Conservation (phyloP, 2,888 invertebrate species). For the Charanyca ferruginea region DNA sequence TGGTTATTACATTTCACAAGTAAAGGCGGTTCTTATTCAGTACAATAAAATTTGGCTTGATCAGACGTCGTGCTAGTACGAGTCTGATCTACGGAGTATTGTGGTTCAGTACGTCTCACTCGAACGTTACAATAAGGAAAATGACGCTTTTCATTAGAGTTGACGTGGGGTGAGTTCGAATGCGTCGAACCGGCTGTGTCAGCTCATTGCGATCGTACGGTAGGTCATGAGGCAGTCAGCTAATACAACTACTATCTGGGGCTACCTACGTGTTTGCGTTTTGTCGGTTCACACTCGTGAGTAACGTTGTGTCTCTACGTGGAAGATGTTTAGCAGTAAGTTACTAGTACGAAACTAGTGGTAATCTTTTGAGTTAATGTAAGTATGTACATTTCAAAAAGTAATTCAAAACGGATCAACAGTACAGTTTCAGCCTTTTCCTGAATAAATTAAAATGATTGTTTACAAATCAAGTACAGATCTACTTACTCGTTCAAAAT, state of each 20-base stretch:
- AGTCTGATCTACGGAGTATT: constrained; percentile 87
- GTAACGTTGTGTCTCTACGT: constrained; percentile 70
- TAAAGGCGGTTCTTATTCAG: constrained; percentile 89
- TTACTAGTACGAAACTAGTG: constrained; percentile 63
- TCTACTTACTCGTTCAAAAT: constrained; percentile 84
- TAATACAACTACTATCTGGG: constrained; percentile 70
- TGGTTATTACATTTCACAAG: constrained; percentile 83
- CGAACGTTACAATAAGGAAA: constrained; percentile 76
- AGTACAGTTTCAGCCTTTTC: constrained; percentile 82
- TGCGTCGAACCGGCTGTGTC: constrained; percentile 58
- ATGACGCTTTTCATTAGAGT: constrained; percentile 80
- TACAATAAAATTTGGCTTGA: constrained; percentile 89
- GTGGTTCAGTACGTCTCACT: constrained; percentile 74
- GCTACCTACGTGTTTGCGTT: constrained; percentile 67
- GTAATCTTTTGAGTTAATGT: constrained; percentile 74
- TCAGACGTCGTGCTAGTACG: constrained; percentile 80
- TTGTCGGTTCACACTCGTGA: constrained; percentile 53
- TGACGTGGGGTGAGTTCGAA: constrained; percentile 68
- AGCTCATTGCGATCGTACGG: constrained; percentile 63
- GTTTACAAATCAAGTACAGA: constrained; percentile 76
- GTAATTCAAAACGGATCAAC: constrained; percentile 75
- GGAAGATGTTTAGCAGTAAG: constrained; percentile 65
- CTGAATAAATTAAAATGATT: constrained; percentile 72
- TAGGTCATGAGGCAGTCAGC: constrained; percentile 78
- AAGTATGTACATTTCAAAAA: constrained; percentile 82